These are phyloP conservation scores for Sternotherus odoratus DNA, from an alignment of 2,797 vertebrate genomes.

Conservation along the genomic window DNA sequence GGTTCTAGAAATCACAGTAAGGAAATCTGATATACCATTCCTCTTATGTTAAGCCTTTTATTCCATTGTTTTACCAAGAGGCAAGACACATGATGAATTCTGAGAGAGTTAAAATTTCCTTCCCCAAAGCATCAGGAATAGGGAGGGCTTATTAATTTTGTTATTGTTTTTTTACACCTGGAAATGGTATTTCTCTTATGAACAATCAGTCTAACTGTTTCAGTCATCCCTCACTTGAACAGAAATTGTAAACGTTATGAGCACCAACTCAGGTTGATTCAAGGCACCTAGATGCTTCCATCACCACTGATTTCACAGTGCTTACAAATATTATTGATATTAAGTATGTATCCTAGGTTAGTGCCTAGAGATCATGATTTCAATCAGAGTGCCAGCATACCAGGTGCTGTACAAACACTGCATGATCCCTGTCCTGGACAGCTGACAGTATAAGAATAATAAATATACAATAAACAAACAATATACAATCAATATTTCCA, in stretches of 20 bases:
- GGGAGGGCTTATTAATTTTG: background rate
- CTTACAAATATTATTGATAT: background rate
- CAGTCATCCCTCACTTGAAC: background rate
- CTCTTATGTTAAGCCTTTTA: background rate
- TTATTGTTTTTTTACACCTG: rapidly evolving
- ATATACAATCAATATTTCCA: background rate
- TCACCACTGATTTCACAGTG: background rate
- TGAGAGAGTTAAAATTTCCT: background rate
- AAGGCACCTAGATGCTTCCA: background rate
- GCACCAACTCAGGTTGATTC: background rate
- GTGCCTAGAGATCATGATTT: background rate
- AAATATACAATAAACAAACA: background rate
- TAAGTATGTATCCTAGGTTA: background rate
- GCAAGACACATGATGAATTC: background rate
- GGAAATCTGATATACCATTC: background rate
- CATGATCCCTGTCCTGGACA: background rate
- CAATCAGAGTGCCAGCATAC: background rate
- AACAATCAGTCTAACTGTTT: background rate
- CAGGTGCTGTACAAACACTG: background rate
- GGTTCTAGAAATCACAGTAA: background rate
- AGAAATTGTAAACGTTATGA: background rate
- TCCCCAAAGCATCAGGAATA: background rate
- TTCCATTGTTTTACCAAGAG: background rate
- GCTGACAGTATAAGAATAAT: background rate
- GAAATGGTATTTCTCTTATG: background rate